Evolutionary conservation across 92 coral and sea anemone genomes (phyloP).

Genomic region (Zoanthus gigantus): DNA sequence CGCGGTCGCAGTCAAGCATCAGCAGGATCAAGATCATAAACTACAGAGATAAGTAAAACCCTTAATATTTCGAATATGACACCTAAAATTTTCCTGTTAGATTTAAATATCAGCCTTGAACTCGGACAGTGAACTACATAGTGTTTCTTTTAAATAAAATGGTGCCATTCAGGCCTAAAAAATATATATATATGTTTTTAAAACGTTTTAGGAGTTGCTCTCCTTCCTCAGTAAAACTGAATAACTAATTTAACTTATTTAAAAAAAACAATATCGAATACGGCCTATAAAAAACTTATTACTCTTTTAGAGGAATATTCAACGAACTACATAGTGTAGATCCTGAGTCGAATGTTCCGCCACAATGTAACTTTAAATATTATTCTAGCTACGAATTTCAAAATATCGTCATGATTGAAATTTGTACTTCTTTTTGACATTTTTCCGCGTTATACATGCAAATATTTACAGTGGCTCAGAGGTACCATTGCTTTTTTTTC

Average conservation of each 20-base stretch:
- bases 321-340: not conserved
- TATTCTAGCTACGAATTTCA: not conserved
- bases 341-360: slow-evolving; percentile 29
- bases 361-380: not conserved
- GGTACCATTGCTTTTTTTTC: no score
- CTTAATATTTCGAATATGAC: not conserved
- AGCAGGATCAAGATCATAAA: slow-evolving; percentile 11
- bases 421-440: not conserved
- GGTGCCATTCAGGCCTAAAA: no score
- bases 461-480: no score
- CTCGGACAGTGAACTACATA: slow-evolving; percentile 20
- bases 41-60: slow-evolving; percentile 5
- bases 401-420: not conserved
- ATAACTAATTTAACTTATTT: no score
- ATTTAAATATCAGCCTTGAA: slow-evolving; percentile 23
- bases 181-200: no score
- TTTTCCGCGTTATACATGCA: not conserved
- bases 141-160: no score
- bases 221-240: no score
- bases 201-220: no score
- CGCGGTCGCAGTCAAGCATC: not conserved
- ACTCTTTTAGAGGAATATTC: no score
- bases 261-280: no score
- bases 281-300: no score
- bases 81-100: not conserved